Evolutionary conservation across 2,797 vertebrate species (phyloP), one percentile per base, ranked within the genome.

Genomic region (Lophotriccus pileatus): DNA sequence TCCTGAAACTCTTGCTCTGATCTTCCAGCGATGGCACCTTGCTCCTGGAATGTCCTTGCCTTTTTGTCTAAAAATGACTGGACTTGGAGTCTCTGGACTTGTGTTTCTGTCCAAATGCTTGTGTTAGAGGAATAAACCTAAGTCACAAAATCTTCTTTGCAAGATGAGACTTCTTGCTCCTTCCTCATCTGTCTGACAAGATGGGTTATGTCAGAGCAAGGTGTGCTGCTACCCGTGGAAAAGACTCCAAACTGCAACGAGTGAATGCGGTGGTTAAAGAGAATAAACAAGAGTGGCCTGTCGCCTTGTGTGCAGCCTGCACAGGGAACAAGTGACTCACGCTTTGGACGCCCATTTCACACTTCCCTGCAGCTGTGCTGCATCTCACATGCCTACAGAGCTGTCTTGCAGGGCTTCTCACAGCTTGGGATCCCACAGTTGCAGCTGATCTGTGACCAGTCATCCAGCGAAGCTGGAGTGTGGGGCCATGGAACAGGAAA

Each of bases 311-410:
- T 88, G 66, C 79, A 75, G 82, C 46, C 39, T 78, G 68, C 82
- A n/a, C 1, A 1, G 20, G 76, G 85, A 95, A 81, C 2, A 10
- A 41, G 76, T 96, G 94, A 95, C 50, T 95, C 96, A 94, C 30
- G 58, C 69, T 82, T 82, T 94, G 93, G 91, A 55, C 11, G 0
- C 69, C 55, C 37, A 6, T 81, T 84, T 81, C 70, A 74, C 75
- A 60, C 69, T 73, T 87, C 75, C 70, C 66, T 17, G 47, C 92
- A 94, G 94, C 89, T 95, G 94, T 74, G 66, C 79, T 2, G 34
- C 27, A 23, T 73, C 75, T 84, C 56, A 47, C 66, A 36, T 69
- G 92, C 86, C 77, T 76, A 32, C 32, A 53, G 73, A 44, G 44
- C 53, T 59, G 14, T 63, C n/a, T 27, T 67, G 70, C 34, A 76